phyloP scores from a whole-genome alignment of 2,888 invertebrate species.

The Pandemis heparana region DNA sequence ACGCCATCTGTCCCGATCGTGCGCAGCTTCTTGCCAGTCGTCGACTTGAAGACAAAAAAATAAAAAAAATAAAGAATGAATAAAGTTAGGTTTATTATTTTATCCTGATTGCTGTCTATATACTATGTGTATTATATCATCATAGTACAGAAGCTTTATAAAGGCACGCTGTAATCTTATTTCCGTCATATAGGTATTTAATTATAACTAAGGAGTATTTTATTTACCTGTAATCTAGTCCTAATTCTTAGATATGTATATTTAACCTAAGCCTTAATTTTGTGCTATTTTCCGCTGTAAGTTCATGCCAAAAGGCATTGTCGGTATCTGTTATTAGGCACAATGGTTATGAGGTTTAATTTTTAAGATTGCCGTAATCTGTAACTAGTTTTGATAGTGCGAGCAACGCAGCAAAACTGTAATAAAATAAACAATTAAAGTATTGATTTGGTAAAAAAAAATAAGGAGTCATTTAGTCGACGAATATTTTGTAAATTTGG shows the following conservation, averaged over 20 bases:
- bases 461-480: no score
- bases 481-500: no score
- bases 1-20: no score
- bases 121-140: background rate
- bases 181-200: background rate
- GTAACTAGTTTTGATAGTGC: no score
- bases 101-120: background rate
- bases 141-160: background rate
- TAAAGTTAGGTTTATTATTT: background rate
- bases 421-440: no score
- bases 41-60: no score
- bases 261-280: background rate
- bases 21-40: no score
- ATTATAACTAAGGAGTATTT: background rate
- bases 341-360: background rate
- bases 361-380: no score
- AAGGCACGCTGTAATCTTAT: constrained; percentile 22
- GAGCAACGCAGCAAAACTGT: no score
- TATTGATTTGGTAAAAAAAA: no score
- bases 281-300: background rate
- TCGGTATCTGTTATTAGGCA: background rate
- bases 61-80: no score
- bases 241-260: background rate
- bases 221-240: no score
- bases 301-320: background rate